Conservation (phyloP, 2,113 vertebrate species). For the Artemisiospiza belli region DNA sequence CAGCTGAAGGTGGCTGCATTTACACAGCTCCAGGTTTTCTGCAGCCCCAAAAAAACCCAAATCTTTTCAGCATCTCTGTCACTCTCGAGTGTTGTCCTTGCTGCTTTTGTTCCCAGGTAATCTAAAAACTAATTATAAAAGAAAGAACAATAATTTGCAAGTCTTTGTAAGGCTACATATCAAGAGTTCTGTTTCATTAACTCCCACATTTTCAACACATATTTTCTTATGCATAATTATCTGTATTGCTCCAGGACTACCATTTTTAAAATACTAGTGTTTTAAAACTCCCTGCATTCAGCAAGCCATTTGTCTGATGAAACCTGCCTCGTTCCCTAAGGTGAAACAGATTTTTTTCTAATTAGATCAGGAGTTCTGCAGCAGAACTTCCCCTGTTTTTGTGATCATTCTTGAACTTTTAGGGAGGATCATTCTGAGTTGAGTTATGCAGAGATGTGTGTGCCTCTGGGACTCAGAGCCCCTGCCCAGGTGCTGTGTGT, state of each 20-base stretch:
- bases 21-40: neutral
- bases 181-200: constrained; percentile 62
- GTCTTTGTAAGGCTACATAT: constrained; percentile 29
- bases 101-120: constrained; percentile 45
- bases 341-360: constrained; percentile 34
- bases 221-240: constrained; percentile 49
- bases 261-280: constrained; percentile 18
- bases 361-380: constrained; percentile 9
- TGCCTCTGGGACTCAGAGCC: neutral
- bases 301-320: constrained; percentile 51
- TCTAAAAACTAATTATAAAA: constrained; percentile 59
- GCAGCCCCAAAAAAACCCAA: neutral
- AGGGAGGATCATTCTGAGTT: neutral
- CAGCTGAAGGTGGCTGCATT: neutral
- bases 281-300: constrained; percentile 10
- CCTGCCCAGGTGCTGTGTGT: neutral
- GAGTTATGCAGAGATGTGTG: neutral
- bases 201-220: constrained; percentile 41
- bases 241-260: constrained; percentile 31
- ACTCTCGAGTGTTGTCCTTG: neutral
- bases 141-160: constrained; percentile 19
- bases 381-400: neutral
- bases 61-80: neutral
- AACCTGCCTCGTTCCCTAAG: constrained; percentile 31
- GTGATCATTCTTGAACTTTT: neutral